Percentiles rank a stretch among this genome's conserved stretches.
Conservation (phyloP, 2,113 vertebrate species). For the Eptesicus fuscus region DNA sequence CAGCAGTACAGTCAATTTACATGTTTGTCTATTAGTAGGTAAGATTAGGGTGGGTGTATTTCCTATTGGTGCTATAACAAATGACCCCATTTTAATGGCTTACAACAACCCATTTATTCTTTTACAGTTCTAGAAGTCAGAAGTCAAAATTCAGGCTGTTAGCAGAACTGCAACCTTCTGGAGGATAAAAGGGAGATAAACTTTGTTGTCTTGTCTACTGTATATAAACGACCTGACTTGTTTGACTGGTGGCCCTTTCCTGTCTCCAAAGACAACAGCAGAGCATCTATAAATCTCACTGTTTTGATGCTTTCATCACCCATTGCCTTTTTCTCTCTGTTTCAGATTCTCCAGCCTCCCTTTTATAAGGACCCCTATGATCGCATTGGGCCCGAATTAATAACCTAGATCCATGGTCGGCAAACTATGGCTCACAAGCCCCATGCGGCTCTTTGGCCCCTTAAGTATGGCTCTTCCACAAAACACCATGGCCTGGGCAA, state of each 20-base stretch:
- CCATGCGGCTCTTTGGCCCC: too few relatives aligned
- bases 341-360: neutral
- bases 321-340: neutral
- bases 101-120: neutral
- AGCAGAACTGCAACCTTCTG: neutral
- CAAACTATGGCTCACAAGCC: too few relatives aligned
- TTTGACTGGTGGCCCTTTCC: neutral
- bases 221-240: neutral
- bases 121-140: neutral
- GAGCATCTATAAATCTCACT: neutral
- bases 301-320: neutral
- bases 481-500: too few relatives aligned
- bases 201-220: neutral
- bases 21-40: too few relatives aligned
- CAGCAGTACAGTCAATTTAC: too few relatives aligned
- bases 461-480: too few relatives aligned
- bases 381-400: neutral
- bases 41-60: neutral
- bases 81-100: neutral
- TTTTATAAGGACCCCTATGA: neutral
- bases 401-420: neutral
- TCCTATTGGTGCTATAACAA: neutral
- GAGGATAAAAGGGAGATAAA: neutral
- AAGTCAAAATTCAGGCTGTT: neutral
- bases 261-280: neutral